These are phyloP conservation scores for Drosophila trichaetosa DNA, from an alignment of 2,888 invertebrate species.

Conservation along the genomic window DNA sequence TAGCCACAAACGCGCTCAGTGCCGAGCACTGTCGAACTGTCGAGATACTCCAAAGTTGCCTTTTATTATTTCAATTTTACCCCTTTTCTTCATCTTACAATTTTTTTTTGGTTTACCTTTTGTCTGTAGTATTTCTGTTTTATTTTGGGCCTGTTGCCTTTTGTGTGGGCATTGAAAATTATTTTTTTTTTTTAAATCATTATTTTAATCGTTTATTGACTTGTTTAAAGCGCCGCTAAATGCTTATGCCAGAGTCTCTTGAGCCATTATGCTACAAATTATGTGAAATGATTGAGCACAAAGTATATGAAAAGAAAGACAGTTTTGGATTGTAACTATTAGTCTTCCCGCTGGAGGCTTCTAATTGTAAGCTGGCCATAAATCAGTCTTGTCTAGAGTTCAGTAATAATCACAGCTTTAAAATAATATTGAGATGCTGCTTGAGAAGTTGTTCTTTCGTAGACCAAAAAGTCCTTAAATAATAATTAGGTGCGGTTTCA, in stretches of 20 bases:
- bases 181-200: conserved; percentile 55
- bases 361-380: conserved; percentile 21
- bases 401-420: background rate
- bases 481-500: background rate
- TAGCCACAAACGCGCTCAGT: conserved; percentile 52
- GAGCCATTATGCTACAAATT: conserved; percentile 69
- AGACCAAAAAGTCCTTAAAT: background rate
- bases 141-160: conserved; percentile 52
- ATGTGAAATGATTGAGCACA: conserved; percentile 82
- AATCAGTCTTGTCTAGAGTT: background rate
- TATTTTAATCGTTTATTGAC: conserved; percentile 82
- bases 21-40: conserved; percentile 53
- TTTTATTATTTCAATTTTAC: conserved; percentile 60
- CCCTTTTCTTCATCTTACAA: conserved; percentile 24
- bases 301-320: conserved; percentile 42
- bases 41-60: conserved; percentile 40
- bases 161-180: conserved; percentile 50
- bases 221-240: conserved; percentile 75
- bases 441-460: background rate
- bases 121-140: conserved; percentile 44
- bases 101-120: conserved; percentile 32
- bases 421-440: background rate
- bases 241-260: conserved; percentile 37
- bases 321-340: conserved; percentile 22
- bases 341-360: background rate